These are phyloP conservation scores for Catharus bicknelli DNA, from an alignment of 2,113 vertebrate genomes.

Conservation along the genomic window DNA sequence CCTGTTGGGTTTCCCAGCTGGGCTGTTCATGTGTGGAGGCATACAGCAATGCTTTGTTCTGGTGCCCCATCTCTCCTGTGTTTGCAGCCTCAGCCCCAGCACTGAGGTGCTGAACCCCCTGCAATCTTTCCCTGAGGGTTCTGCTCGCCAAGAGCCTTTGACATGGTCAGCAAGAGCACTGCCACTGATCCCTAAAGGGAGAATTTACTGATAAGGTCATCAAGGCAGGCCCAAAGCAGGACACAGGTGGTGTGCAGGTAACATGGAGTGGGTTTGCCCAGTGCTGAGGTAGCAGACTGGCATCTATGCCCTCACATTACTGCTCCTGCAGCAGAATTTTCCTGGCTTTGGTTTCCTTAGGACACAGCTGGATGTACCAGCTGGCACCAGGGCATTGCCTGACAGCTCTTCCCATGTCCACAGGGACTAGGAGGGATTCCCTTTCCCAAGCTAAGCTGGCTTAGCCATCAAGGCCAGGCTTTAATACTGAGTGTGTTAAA, in stretches of 20 bases:
- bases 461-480: neutral
- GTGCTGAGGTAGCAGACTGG: neutral
- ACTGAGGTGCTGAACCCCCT: neutral
- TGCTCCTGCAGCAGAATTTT: neutral
- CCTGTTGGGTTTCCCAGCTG: neutral
- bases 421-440: constrained; percentile 20
- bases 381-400: fast-evolving
- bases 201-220: neutral
- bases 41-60: neutral
- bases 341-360: neutral
- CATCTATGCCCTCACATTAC: neutral
- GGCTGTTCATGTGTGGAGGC: fast-evolving
- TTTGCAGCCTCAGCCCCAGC: neutral
- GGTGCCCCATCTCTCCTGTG: neutral
- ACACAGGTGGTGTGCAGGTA: neutral
- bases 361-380: neutral
- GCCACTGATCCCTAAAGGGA: neutral
- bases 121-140: neutral
- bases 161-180: neutral
- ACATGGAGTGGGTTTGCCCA: neutral
- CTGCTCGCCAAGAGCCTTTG: neutral
- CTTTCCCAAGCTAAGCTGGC: neutral
- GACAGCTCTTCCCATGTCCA: neutral
- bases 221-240: neutral
- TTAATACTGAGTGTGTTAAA: neutral